phyloP scores from a whole-genome alignment of 2,888 invertebrate species.

The Tortrix viridana region DNA sequence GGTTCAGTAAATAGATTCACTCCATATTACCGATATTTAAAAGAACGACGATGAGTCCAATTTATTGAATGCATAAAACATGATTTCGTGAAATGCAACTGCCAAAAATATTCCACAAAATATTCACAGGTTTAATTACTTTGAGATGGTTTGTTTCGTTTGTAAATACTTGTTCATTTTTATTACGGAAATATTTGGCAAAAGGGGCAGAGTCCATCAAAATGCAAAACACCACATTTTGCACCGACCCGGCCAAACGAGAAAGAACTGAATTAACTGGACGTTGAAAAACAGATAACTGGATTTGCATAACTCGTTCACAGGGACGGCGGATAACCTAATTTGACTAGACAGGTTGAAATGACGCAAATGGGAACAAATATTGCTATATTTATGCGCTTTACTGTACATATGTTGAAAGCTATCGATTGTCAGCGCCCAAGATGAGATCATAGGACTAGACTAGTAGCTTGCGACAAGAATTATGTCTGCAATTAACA shows the following conservation, averaged over 20 bases:
- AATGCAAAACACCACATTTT: constrained; percentile 78
- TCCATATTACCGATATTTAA: too few species aligned
- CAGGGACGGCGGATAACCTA: constrained; percentile 66
- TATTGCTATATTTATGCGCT: constrained; percentile 15
- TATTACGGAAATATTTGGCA: constrained; percentile 8
- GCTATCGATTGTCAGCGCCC: not conserved
- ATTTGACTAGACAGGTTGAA: constrained; percentile 70
- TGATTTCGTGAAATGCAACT: too few species aligned
- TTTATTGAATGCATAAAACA: too few species aligned
- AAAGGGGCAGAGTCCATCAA: constrained; percentile 67
- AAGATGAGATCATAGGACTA: not conserved
- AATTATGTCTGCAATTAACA: too few species aligned
- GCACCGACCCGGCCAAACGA: constrained; percentile 53
- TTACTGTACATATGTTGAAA: too few species aligned
- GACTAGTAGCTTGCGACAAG: too few species aligned
- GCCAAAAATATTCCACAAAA: too few species aligned
- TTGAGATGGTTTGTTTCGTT: not conserved
- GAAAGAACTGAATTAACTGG: constrained; percentile 79
- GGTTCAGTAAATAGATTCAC: too few species aligned
- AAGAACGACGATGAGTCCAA: too few species aligned
- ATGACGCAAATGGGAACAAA: constrained; percentile 50
- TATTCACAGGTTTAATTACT: too few species aligned
- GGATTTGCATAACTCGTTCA: constrained; percentile 80
- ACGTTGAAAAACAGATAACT: constrained; percentile 78
- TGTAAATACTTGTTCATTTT: not conserved